A percentile compares a stretch with the other conserved stretches of the same genome.
Conservation (phyloP, 1,140 invertebrate genomes). For the Lepidostoma basale region DNA sequence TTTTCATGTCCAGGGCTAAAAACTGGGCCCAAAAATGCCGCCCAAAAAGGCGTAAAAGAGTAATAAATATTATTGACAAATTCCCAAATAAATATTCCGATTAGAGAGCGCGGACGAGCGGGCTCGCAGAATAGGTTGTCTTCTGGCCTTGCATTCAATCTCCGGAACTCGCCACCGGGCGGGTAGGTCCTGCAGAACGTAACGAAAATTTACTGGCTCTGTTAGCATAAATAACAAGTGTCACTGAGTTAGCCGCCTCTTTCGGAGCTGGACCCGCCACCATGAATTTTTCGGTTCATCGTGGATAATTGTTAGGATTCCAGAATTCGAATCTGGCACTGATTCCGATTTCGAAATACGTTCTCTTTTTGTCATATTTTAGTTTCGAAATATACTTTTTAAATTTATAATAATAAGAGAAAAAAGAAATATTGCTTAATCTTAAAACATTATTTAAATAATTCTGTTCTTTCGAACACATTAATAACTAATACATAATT, state of each 20-base stretch:
- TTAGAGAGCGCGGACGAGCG: background rate
- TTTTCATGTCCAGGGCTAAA: too few species aligned
- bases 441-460: too few species aligned
- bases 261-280: background rate
- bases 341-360: background rate
- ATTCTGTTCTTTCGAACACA: too few species aligned
- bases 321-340: background rate
- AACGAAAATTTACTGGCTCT: constrained; percentile 22
- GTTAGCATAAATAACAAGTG: constrained; percentile 24
- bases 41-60: too few species aligned
- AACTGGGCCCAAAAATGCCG: too few species aligned
- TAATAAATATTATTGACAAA: too few species aligned
- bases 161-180: constrained; percentile 6
- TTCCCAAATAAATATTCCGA: too few species aligned
- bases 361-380: background rate
- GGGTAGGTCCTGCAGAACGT: constrained; percentile 1
- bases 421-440: too few species aligned
- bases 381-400: too few species aligned
- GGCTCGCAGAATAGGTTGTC: background rate
- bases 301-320: background rate
- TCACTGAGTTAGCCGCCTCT: constrained; percentile 12
- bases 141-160: background rate
- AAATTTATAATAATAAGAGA: too few species aligned
- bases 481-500: too few species aligned
- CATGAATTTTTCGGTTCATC: background rate